These are phyloP conservation scores for Pelecanus crispus DNA, from an alignment of 2,113 vertebrate genomes.

Conservation along the genomic window DNA sequence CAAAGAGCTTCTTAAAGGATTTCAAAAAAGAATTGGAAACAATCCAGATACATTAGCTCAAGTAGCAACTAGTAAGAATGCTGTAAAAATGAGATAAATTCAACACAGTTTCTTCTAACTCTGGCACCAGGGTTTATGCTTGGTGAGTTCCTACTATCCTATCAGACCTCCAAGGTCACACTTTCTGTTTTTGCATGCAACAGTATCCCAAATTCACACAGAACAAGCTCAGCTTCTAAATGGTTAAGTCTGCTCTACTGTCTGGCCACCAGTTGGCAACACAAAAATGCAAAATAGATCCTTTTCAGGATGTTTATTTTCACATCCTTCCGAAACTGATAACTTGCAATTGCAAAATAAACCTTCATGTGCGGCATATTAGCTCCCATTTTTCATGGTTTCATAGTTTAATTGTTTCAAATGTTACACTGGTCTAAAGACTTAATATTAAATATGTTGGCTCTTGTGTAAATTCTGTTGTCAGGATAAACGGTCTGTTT, in stretches of 20 bases:
- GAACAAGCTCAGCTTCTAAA: slow-evolving; percentile 38
- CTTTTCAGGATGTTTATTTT: slow-evolving; percentile 69
- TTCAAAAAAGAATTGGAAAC: slow-evolving; percentile 51
- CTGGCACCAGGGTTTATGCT: neutral
- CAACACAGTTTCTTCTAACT: slow-evolving; percentile 7
- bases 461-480: slow-evolving; percentile 34
- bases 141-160: neutral
- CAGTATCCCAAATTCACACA: neutral
- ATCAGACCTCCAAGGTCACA: neutral
- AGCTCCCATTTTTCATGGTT: slow-evolving; percentile 56
- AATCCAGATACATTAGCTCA: slow-evolving; percentile 49
- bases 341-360: slow-evolving; percentile 57
- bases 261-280: slow-evolving; percentile 66
- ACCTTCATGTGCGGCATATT: slow-evolving; percentile 34
- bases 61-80: slow-evolving; percentile 29
- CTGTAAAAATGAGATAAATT: slow-evolving; percentile 54
- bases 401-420: slow-evolving; percentile 49
- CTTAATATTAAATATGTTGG: slow-evolving; percentile 48
- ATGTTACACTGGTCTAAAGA: slow-evolving; percentile 45
- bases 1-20: slow-evolving; percentile 57
- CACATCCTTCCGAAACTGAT: slow-evolving; percentile 58
- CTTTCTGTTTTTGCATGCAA: neutral
- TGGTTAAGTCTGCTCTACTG: slow-evolving; percentile 58
- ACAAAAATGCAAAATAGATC: slow-evolving; percentile 66
- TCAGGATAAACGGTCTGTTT: slow-evolving; percentile 29